Evolutionary conservation across 2,888 invertebrate species (phyloP).

Genomic region (Thereva unica): DNA sequence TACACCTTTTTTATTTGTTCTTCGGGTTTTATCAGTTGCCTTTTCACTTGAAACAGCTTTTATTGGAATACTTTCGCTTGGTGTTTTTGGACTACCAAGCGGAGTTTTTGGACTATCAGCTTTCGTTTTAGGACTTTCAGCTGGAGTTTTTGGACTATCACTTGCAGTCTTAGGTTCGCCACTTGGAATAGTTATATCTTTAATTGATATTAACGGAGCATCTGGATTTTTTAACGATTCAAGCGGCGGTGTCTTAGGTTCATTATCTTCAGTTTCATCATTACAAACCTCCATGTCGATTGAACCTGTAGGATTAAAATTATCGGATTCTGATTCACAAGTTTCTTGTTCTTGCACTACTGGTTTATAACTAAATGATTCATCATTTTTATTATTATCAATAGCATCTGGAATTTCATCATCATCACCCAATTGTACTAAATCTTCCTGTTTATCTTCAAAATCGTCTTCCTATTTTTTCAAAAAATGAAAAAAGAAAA

Average conservation of each 20-base stretch:
- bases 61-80: not conserved
- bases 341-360: not conserved
- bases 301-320: conserved; percentile 28
- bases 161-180: no score
- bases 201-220: not conserved
- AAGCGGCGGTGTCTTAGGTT: not conserved
- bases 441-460: conserved; percentile 56
- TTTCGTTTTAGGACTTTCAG: no score
- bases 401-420: conserved; percentile 55
- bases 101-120: not conserved
- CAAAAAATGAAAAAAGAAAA: conserved; percentile 57
- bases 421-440: conserved; percentile 57
- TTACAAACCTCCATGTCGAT: conserved; percentile 29
- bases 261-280: not conserved
- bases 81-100: not conserved
- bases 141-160: no score
- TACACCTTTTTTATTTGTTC: conserved; percentile 58
- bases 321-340: conserved; percentile 37
- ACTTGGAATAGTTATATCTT: no score
- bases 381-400: conserved; percentile 44
- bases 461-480: conserved; percentile 58
- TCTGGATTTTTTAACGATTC: not conserved
- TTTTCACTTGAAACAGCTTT: conserved; percentile 32
- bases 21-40: conserved; percentile 45
- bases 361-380: not conserved